These are phyloP conservation scores for Gallinago solitaria DNA, from an alignment of 2,797 vertebrate genomes.

Conservation along the genomic window DNA sequence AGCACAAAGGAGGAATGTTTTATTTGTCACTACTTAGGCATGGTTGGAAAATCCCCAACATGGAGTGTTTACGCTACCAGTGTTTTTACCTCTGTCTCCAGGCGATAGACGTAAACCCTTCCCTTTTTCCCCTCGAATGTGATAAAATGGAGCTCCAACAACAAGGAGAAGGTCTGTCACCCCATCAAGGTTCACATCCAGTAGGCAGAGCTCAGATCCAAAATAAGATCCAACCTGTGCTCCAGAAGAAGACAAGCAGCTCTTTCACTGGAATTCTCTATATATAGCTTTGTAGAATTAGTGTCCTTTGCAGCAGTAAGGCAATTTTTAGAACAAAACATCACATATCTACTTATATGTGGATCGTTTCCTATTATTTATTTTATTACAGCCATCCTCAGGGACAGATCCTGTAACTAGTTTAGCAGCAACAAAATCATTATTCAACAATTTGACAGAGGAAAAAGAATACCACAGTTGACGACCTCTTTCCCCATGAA, in stretches of 20 bases:
- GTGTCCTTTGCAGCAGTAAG: constrained; percentile 15
- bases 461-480: neutral
- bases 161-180: constrained; percentile 76
- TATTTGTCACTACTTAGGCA: constrained; percentile 60
- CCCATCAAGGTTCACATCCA: constrained; percentile 74
- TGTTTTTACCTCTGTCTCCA: constrained; percentile 75
- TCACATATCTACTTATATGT: constrained; percentile 50
- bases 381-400: constrained; percentile 52
- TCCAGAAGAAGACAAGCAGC: constrained; percentile 11
- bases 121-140: constrained; percentile 79
- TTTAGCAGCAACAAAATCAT: constrained; percentile 34
- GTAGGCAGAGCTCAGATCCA: constrained; percentile 80
- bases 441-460: constrained; percentile 26
- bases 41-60: constrained; percentile 54
- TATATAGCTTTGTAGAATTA: constrained; percentile 47
- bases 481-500: neutral
- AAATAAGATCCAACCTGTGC: constrained; percentile 84
- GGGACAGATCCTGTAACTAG: constrained; percentile 29
- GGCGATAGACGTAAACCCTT: constrained; percentile 79
- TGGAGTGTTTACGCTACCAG: constrained; percentile 51
- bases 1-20: constrained; percentile 50
- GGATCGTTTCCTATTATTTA: constrained; percentile 48
- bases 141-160: constrained; percentile 80
- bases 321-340: constrained; percentile 65
- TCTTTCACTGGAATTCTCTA: constrained; percentile 45